Conservation (phyloP, 2,113 vertebrate genomes). For the Cinclus mexicanus region DNA sequence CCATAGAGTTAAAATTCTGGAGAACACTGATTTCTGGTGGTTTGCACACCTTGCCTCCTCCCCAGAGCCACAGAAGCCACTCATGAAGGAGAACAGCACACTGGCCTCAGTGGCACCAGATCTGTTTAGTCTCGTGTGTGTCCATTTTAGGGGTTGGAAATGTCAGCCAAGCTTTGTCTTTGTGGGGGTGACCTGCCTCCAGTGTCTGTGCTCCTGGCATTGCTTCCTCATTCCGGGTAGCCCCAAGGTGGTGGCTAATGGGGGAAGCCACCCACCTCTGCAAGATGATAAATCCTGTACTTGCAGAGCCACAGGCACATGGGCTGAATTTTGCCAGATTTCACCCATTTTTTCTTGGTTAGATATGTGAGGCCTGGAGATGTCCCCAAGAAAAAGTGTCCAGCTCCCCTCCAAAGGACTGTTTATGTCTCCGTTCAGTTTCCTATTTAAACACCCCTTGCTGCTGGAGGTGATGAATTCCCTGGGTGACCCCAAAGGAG, state of each 20-base stretch:
- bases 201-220: background rate
- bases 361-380: background rate
- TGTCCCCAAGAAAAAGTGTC: background rate
- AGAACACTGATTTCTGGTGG: background rate
- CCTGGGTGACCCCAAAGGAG: background rate
- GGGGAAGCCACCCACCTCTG: background rate
- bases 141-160: background rate
- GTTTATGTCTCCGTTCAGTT: background rate
- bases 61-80: background rate
- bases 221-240: background rate
- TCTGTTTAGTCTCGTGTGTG: rapidly evolving
- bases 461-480: background rate
- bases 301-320: background rate
- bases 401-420: background rate
- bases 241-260: rapidly evolving
- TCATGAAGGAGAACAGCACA: background rate
- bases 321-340: background rate
- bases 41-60: background rate
- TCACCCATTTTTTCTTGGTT: background rate
- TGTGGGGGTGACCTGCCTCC: background rate
- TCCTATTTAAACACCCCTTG: background rate
- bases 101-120: background rate
- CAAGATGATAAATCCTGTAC: background rate
- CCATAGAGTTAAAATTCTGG: background rate
- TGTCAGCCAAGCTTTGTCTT: background rate